Evolutionary conservation across 2,797 vertebrate genomes (phyloP).

Genomic region (Xiphophorus birchmanni): DNA sequence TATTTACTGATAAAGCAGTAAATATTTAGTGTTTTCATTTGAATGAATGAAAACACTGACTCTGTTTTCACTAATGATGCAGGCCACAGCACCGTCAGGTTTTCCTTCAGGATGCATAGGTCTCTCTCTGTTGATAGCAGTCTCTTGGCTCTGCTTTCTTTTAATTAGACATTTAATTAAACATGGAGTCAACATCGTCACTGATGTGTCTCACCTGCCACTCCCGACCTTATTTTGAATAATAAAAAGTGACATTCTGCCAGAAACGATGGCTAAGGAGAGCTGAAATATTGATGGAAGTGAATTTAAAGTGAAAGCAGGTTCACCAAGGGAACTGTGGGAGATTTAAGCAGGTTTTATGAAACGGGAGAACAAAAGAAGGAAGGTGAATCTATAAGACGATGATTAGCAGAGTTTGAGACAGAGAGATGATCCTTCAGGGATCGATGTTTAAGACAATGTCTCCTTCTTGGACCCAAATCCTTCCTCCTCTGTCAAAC

Average conservation of each 20-base stretch:
- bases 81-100: not conserved
- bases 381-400: not conserved
- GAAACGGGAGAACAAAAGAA: not conserved
- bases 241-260: conserved; percentile 8
- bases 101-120: conserved; percentile 27
- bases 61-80: not conserved
- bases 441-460: not conserved
- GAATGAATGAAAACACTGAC: conserved; percentile 2
- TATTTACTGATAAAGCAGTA: not conserved
- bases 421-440: not conserved
- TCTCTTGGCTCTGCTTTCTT: conserved; percentile 23
- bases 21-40: not conserved
- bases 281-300: conserved; percentile 12
- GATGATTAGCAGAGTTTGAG: not conserved
- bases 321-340: not conserved
- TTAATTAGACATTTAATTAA: conserved; percentile 10
- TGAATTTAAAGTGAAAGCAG: conserved; percentile 4
- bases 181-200: conserved; percentile 15
- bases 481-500: not conserved
- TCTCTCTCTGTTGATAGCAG: conserved; percentile 14
- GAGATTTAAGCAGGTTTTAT: not conserved
- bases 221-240: not conserved
- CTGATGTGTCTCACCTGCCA: conserved; percentile 4
- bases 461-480: not conserved
- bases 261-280: conserved; percentile 13